Percentiles rank a stretch among this genome's conserved stretches.
Conservation (phyloP, 2,888 invertebrate species). For the Plusia festucae region DNA sequence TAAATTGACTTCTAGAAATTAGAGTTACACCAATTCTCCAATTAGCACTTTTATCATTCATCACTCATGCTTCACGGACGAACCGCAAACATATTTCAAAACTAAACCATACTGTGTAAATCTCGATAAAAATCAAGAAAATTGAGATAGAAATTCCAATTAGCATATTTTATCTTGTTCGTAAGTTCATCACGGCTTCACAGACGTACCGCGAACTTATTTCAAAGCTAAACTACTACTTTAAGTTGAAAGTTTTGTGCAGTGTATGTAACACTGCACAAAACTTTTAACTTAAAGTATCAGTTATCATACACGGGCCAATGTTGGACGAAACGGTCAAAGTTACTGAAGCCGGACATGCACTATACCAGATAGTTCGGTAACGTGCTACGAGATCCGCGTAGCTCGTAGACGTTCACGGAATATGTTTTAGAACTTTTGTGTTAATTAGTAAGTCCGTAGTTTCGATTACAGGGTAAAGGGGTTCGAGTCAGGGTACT, state of each 20-base stretch:
- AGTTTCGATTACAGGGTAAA: too few species aligned
- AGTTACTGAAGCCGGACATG: slow-evolving; percentile 64
- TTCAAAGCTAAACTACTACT: not conserved
- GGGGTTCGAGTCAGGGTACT: too few species aligned
- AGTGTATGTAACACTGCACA: too few species aligned
- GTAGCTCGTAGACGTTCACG: not conserved
- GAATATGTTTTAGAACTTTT: not conserved
- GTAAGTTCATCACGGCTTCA: not conserved
- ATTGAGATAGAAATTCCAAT: not conserved
- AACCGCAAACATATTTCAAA: too few species aligned
- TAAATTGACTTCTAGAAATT: too few species aligned
- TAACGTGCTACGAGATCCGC: not conserved
- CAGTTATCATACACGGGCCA: slow-evolving; percentile 18
- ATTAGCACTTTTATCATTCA: too few species aligned
- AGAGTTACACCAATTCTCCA: too few species aligned
- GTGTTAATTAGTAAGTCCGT: too few species aligned
- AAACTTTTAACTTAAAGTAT: slow-evolving; percentile 15
- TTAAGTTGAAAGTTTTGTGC: too few species aligned
- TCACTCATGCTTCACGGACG: too few species aligned
- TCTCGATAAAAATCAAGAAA: not conserved
- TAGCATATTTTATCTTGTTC: not conserved
- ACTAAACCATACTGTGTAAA: too few species aligned
- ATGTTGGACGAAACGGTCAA: slow-evolving; percentile 29
- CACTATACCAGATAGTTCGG: not conserved
- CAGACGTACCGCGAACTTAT: not conserved